Conservation (phyloP, 1,140 invertebrate genomes). For the Bombyx mandarina region DNA sequence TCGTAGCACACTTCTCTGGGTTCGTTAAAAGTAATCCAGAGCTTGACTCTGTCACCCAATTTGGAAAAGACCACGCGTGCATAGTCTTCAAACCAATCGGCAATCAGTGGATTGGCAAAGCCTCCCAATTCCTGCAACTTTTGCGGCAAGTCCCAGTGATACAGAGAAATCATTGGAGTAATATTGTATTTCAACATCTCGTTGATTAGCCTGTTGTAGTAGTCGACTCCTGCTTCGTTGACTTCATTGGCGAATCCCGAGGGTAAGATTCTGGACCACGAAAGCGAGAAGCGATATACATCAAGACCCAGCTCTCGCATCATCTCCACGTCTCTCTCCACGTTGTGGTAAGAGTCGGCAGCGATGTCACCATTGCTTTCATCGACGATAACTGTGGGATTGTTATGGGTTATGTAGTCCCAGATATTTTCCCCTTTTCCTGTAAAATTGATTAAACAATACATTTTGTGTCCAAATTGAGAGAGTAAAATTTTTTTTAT, state of each 20-base stretch:
- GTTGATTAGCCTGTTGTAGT: constrained; percentile 74
- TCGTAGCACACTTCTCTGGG: constrained; percentile 47
- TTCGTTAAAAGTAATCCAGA: constrained; percentile 69
- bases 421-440: constrained; percentile 58
- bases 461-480: too few species aligned
- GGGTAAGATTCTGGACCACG: constrained; percentile 66
- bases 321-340: constrained; percentile 48
- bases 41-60: constrained; percentile 66
- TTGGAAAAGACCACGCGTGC: constrained; percentile 61
- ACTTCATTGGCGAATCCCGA: constrained; percentile 66
- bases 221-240: constrained; percentile 66
- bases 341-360: constrained; percentile 38
- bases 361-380: constrained; percentile 29
- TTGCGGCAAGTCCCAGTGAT: constrained; percentile 53
- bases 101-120: constrained; percentile 36
- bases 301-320: constrained; percentile 42
- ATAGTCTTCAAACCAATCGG: constrained; percentile 71
- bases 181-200: constrained; percentile 53
- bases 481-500: not conserved
- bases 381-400: constrained; percentile 28
- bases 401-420: constrained; percentile 42
- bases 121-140: constrained; percentile 47
- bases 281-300: constrained; percentile 43
- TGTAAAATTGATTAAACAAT: constrained; percentile 11
- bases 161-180: constrained; percentile 51